Percentiles rank a stretch among this genome's conserved stretches.
These are phyloP conservation scores for Sminthopsis crassicaudata DNA, from an alignment of 2,113 vertebrate genomes.

Conservation along the genomic window DNA sequence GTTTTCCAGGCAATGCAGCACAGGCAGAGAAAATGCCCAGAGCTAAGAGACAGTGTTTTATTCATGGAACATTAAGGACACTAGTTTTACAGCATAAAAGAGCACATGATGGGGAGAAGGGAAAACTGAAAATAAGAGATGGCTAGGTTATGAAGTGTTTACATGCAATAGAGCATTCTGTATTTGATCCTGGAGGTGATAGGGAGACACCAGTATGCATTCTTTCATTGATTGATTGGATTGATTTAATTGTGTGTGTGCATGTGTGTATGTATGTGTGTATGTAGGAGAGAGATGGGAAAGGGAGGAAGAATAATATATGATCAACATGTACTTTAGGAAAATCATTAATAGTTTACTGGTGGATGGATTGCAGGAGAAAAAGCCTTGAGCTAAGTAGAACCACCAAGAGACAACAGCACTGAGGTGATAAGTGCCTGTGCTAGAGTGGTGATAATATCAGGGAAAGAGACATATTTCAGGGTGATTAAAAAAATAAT, in stretches of 20 bases:
- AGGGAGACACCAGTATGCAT: too few relatives aligned
- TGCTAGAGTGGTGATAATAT: not conserved
- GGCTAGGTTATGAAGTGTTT: not conserved
- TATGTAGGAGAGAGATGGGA: not conserved
- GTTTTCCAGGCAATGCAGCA: not conserved
- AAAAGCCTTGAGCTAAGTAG: not conserved
- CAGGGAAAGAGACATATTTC: not conserved
- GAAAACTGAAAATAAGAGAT: not conserved
- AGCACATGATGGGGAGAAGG: not conserved
- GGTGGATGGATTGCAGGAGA: not conserved
- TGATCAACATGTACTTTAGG: not conserved
- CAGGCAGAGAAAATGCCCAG: not conserved
- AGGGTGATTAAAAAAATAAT: not conserved
- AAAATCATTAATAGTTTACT: not conserved
- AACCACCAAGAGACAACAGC: not conserved
- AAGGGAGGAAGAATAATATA: not conserved
- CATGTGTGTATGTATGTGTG: not conserved
- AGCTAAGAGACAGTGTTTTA: not conserved
- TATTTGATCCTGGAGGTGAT: not conserved
- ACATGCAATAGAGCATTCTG: too few relatives aligned
- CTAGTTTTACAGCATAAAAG: not conserved
- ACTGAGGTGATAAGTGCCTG: not conserved
- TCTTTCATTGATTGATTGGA: too few relatives aligned
- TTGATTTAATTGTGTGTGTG: not conserved
- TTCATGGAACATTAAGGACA: not conserved